Evolutionary conservation across 2,113 vertebrate genomes (phyloP).

Genomic region (Seriola aureovittata): DNA sequence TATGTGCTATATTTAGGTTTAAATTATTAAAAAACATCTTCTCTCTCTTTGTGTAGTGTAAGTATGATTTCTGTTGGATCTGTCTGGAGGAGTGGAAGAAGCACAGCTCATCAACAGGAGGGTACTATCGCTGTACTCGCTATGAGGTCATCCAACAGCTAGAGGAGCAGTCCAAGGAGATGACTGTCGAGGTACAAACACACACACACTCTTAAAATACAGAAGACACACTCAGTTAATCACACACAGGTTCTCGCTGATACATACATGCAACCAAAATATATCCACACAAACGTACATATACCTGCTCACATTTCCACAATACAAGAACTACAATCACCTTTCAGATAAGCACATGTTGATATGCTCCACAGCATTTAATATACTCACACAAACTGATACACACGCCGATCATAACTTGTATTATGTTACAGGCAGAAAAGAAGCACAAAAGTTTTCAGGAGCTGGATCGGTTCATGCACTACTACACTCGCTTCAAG

Average conservation of each 20-base stretch:
- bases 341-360: constrained; percentile 7
- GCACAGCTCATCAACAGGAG: constrained; percentile 98
- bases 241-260: neutral
- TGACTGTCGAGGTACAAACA: constrained; percentile 94
- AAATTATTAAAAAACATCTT: neutral
- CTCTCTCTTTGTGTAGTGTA: constrained; percentile 86
- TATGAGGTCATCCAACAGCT: constrained; percentile 99
- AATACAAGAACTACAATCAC: neutral
- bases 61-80: constrained; percentile 99
- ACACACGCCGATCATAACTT: neutral
- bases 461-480: constrained; percentile 99
- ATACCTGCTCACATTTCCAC: constrained; percentile 15
- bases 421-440: constrained; percentile 88
- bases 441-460: constrained; percentile 99
- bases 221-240: neutral
- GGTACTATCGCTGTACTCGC: constrained; percentile 98
- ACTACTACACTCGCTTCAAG: constrained; percentile 98
- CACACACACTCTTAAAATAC: constrained; percentile 32
- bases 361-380: neutral
- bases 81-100: constrained; percentile 88
- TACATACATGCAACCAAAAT: constrained; percentile 7
- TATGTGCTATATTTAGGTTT: neutral
- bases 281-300: constrained; percentile 26
- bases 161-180: constrained; percentile 98
- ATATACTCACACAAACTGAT: constrained; percentile 4